These are phyloP conservation scores for Thereva nobilitata DNA, from an alignment of 2,888 invertebrate genomes.

Conservation along the genomic window DNA sequence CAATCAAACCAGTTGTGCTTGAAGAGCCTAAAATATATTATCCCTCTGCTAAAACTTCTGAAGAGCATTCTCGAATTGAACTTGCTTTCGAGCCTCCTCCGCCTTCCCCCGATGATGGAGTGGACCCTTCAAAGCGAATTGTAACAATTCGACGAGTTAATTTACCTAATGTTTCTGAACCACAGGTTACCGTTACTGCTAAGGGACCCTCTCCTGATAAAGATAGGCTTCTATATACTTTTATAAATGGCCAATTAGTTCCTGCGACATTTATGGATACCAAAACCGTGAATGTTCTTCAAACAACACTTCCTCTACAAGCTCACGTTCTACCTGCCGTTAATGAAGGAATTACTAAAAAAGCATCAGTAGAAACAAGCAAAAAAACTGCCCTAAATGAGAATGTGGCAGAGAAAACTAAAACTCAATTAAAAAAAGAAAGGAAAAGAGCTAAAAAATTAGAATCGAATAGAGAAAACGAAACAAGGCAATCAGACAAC, in stretches of 20 bases:
- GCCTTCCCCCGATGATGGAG: slow-evolving; percentile 14
- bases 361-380: too few relatives aligned
- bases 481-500: not conserved
- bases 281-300: slow-evolving; percentile 44
- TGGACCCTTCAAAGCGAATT: slow-evolving; percentile 60
- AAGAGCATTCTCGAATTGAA: slow-evolving; percentile 5
- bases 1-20: not conserved
- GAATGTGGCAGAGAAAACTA: slow-evolving; percentile 39
- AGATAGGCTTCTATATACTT: slow-evolving; percentile 73
- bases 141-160: slow-evolving; percentile 75
- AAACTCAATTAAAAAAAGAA: slow-evolving; percentile 43
- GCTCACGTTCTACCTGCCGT: not conserved
- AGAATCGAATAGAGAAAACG: slow-evolving; percentile 1
- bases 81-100: not conserved
- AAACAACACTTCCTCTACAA: slow-evolving; percentile 14
- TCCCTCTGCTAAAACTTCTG: not conserved
- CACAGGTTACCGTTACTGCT: slow-evolving; percentile 76
- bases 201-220: slow-evolving; percentile 75
- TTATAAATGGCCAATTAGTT: slow-evolving; percentile 66
- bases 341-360: not conserved
- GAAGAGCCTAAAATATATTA: not conserved
- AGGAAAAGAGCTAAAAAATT: slow-evolving; percentile 43
- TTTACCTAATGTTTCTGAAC: slow-evolving; percentile 67
- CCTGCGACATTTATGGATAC: slow-evolving; percentile 39
- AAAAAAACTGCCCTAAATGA: slow-evolving; percentile 36